Conservation (phyloP, 2,113 vertebrate genomes). For the Lepisosteus oculatus region DNA sequence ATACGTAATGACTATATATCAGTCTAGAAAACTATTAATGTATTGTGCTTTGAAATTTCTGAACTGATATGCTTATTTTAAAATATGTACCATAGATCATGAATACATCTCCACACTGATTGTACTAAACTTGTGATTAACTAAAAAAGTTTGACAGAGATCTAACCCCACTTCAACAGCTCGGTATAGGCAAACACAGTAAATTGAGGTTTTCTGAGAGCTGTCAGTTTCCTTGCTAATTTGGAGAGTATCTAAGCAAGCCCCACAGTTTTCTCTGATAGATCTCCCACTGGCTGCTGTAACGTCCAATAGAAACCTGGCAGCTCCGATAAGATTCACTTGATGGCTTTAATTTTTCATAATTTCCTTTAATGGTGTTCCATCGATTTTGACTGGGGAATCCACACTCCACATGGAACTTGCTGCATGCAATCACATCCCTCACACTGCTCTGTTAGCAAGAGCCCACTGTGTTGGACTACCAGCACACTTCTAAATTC, state of each 20-base stretch:
- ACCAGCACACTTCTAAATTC: no score
- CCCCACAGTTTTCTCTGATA: conserved; percentile 80
- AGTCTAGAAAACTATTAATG: no score
- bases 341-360: conserved; percentile 82
- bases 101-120: no score
- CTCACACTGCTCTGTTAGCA: neutral
- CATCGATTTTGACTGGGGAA: conserved; percentile 82
- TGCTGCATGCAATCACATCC: conserved; percentile 9
- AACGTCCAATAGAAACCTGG: conserved; percentile 77
- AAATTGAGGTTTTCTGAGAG: conserved; percentile 80
- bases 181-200: conserved; percentile 38
- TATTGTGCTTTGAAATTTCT: no score
- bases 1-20: no score
- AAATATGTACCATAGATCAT: no score
- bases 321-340: conserved; percentile 80
- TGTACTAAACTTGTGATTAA: no score
- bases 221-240: conserved; percentile 83
- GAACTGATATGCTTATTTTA: no score
- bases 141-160: no score
- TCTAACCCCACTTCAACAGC: no score
- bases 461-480: no score
- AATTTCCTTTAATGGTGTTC: conserved; percentile 87
- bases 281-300: conserved; percentile 76
- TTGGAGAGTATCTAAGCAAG: conserved; percentile 83
- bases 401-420: conserved; percentile 51